Evolutionary conservation across 1,140 invertebrate species (phyloP), one percentile per base, ranked within the genome.

Genomic region (Pseudobourletiella spinata): DNA sequence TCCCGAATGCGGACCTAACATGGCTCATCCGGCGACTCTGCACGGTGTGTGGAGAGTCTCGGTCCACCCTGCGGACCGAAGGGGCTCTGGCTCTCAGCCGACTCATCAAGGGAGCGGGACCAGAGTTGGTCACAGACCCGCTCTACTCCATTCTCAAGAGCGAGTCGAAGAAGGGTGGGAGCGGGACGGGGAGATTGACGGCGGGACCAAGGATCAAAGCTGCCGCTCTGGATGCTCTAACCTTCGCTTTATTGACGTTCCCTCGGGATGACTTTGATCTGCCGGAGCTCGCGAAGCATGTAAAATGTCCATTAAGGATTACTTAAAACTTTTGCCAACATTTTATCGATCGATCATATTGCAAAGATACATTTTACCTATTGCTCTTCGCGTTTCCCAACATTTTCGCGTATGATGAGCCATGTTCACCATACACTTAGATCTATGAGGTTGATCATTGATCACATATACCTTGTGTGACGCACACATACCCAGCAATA

Each of bases 251-350:
- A 44, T 79, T 89, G 65, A 85, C 85, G 22, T 89, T 88, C 75
- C 88, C 89, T 2, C 86, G 86, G 71, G 85, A 84, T 43, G 86
- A 88, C 58, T 86, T 91, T 73, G 85, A 89, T 74, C 78, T 87
- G 24, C 73, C 76, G 15, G 76, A 75, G 8, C 76, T 88, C 14
- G 82, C 84, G 29, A 72, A 77, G 59, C 65, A 72, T 50, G 74
- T 83, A 43, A 66, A 69, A 25, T n/a, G 72, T n/a, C n/a, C n/a
- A n/a, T n/a, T n/a, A n/a, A n/a, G n/a, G n/a, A n/a, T 39, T 29
- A 26, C 22, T 26, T 55, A 26, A 26, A 20, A 26, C 11, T 55
- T 55, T n/a, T n/a, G n/a, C n/a, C n/a, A n/a, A n/a, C n/a, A n/a
- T n/a, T n/a, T n/a, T n/a, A n/a, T n/a, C n/a, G n/a, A n/a, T n/a